phyloP scores from a whole-genome alignment of 1,140 invertebrate genomes.

The Hypsibius dujardini region DNA sequence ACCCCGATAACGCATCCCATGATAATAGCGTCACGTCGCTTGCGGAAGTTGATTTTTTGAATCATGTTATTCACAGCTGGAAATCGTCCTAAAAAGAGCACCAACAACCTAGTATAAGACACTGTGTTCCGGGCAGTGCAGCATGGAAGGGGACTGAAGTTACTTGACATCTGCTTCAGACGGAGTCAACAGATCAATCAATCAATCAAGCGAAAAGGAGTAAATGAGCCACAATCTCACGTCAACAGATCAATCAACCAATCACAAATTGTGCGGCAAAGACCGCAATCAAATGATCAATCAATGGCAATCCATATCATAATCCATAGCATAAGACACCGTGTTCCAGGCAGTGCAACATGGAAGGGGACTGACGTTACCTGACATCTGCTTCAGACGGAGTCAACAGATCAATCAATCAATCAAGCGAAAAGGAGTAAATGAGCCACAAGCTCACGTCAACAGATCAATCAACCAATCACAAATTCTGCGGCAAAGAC shows the following conservation, averaged over 20 bases:
- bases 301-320: neutral
- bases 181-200: neutral
- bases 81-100: slow-evolving; percentile 49
- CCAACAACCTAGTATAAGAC: neutral
- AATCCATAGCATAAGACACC: neutral
- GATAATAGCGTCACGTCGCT: slow-evolving; percentile 74
- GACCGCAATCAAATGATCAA: too few species aligned
- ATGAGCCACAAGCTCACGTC: too few species aligned
- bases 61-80: slow-evolving; percentile 71
- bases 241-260: too few species aligned
- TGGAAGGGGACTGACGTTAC: neutral
- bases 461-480: too few species aligned
- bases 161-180: neutral
- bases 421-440: too few species aligned
- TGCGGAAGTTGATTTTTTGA: slow-evolving; percentile 76
- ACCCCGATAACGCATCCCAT: slow-evolving; percentile 59
- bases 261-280: too few species aligned
- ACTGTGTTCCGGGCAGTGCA: neutral
- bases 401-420: too few species aligned
- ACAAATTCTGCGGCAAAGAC: too few species aligned
- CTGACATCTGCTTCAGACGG: neutral
- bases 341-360: neutral
- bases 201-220: too few species aligned
- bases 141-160: neutral
- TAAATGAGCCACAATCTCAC: too few species aligned